Evolutionary conservation across 2,888 invertebrate genomes (phyloP).

Genomic region (Diarsia rubi): DNA sequence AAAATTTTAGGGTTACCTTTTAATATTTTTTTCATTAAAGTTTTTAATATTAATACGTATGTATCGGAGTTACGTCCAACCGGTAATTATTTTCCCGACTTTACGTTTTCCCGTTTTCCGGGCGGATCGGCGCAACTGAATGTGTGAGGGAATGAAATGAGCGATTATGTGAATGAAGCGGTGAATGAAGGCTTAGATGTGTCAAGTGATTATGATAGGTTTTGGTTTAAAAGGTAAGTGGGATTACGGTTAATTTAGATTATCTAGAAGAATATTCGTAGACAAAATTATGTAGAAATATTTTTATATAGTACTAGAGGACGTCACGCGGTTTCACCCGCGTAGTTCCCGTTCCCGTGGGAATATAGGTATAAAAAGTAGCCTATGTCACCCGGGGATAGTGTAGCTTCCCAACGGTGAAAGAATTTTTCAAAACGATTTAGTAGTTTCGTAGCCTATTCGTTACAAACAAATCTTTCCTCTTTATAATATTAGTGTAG

Average conservation of each 20-base stretch:
- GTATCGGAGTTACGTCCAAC: constrained; percentile 79
- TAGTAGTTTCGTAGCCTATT: no score
- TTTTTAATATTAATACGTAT: constrained; percentile 90
- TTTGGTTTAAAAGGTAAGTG: background rate
- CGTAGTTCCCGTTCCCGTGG: no score
- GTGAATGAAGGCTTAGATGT: background rate
- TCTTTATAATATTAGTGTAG: no score
- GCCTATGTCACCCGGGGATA: no score
- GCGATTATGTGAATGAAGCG: constrained; percentile 53
- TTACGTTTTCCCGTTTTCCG: constrained; percentile 86
- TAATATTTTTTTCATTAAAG: constrained; percentile 91
- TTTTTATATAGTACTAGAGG: no score
- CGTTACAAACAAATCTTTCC: no score
- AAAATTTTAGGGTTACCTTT: constrained; percentile 85
- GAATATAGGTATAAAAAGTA: no score
- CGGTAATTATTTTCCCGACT: constrained; percentile 87
- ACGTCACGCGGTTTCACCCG: no score
- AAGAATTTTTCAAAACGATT: no score
- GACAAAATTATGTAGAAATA: no score
- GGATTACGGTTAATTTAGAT: background rate
- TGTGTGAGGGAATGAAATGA: constrained; percentile 52
- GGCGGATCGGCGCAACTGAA: constrained; percentile 62
- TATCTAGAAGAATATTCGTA: background rate
- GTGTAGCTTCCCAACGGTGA: no score
- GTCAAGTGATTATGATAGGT: constrained; percentile 14